Evolutionary conservation across 2,888 invertebrate genomes (phyloP), one percentile per base, ranked within the genome.

Genomic region (Tolmerus cingulatus): DNA sequence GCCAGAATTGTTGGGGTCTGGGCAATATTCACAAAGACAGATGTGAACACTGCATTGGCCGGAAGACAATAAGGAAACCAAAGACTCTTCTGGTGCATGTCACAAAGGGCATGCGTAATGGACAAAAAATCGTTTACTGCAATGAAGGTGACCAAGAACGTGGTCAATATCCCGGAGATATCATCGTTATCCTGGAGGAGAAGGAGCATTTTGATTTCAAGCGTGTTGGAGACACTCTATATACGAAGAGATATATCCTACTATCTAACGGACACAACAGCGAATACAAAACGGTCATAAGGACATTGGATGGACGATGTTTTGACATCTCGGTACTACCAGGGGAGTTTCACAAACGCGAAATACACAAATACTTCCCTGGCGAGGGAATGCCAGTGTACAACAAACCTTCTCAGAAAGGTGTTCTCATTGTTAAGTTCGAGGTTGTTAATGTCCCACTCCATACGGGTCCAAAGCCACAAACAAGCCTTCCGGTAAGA

Each of bases 141-240:
- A 98, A 98, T 0, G 98, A 99, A 93, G 99, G 99, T 77, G 98
- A 99, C 93, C 98, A 99, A 92, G 98, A 98, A 91, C 98, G 98
- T 0, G 98, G 97, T 34, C 93, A 97, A 85, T 97, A 98, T 91
- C 95, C 99, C 3, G 99, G 99, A 76, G 98, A 99, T 92, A 97
- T 99, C 89, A 95, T 99, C 89, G 97, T 99, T 91, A 96, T 99
- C 55, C 94, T 99, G 87, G 98, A 99, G 91, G 98, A 99, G 91
- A 97, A 98, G 92, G 97, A 97, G 90, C 97, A 99, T 93, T 94
- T 95, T 0, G 91, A 94, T 46, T 98, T 96, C 92, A 94, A 94
- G 90, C 94, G 95, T 88, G 94, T 95, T 37, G 91, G 91, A n/a
- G 90, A 91, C 46, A 97, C 99, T 94, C 94, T 99, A 88, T 95